These are phyloP conservation scores for Diploscapter pachys DNA, from an alignment of 1,140 invertebrate species.

Conservation along the genomic window DNA sequence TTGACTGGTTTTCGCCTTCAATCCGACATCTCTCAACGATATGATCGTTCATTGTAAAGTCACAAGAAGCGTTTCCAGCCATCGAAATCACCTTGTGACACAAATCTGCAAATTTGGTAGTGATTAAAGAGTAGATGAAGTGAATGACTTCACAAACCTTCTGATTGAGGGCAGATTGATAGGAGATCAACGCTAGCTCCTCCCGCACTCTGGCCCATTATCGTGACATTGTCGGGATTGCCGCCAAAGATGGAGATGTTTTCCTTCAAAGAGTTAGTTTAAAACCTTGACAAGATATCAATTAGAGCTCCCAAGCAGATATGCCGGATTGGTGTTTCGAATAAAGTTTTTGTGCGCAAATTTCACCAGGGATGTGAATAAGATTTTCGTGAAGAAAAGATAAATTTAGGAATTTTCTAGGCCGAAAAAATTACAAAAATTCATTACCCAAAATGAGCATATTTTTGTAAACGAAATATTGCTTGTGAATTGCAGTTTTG, in stretches of 20 bases:
- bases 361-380: no score
- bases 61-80: slow-evolving; percentile 36
- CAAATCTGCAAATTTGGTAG: slow-evolving; percentile 31
- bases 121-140: slow-evolving; percentile 13
- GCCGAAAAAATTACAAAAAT: no score
- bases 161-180: slow-evolving; percentile 30
- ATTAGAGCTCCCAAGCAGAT: no score
- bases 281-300: no score
- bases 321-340: no score
- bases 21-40: not conserved
- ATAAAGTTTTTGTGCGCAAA: no score
- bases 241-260: slow-evolving; percentile 66
- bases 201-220: slow-evolving; percentile 55
- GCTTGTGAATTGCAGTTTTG: no score
- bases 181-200: slow-evolving; percentile 30
- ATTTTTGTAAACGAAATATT: no score
- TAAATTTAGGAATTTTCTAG: no score
- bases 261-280: slow-evolving; percentile 24
- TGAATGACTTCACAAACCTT: slow-evolving; percentile 1
- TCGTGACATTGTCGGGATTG: slow-evolving; percentile 61
- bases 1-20: not conserved
- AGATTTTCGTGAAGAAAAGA: no score
- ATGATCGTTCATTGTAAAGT: not conserved
- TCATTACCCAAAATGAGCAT: no score
- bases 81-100: slow-evolving; percentile 43